Evolutionary conservation across 2,797 vertebrate genomes (phyloP).

Genomic region (Paratrypauchen microcephalus): DNA sequence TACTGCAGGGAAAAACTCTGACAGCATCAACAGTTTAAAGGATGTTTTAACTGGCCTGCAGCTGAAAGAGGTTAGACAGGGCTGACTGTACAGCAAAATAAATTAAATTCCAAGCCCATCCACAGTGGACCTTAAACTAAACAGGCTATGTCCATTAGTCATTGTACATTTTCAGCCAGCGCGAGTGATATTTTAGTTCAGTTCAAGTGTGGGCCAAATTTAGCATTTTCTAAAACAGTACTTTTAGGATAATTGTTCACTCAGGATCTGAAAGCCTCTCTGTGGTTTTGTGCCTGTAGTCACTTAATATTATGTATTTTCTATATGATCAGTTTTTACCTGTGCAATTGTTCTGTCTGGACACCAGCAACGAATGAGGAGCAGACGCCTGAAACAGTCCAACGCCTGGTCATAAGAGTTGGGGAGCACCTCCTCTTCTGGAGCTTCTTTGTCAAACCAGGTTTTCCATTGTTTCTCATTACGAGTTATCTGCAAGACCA

Average conservation of each 20-base stretch:
- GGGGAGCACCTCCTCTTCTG: constrained; percentile 89
- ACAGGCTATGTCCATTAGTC: constrained; percentile 33
- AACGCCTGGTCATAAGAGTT: constrained; percentile 86
- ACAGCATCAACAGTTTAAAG: constrained; percentile 23
- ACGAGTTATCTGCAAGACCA: constrained; percentile 80
- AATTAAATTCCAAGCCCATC: constrained; percentile 28
- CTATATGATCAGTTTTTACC: constrained; percentile 63
- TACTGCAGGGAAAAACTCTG: neutral
- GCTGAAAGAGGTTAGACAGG: constrained; percentile 14
- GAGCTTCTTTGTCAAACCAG: constrained; percentile 95
- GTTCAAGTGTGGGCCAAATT: constrained; percentile 8
- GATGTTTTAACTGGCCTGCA: constrained; percentile 9
- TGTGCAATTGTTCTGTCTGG: constrained; percentile 95
- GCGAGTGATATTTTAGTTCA: constrained; percentile 10
- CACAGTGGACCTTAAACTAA: constrained; percentile 25
- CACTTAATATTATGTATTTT: neutral
- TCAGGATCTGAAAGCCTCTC: neutral
- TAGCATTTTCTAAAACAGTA: neutral
- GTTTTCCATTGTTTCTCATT: constrained; percentile 93
- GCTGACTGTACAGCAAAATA: constrained; percentile 18
- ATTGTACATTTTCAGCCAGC: constrained; percentile 21
- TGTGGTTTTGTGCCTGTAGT: neutral
- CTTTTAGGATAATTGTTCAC: neutral
- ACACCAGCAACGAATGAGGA: constrained; percentile 95
- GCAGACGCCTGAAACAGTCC: constrained; percentile 88